A percentile compares a stretch with the other conserved stretches of the same genome.
Evolutionary conservation across 2,113 vertebrate species (phyloP).

Genomic region (Psophia crepitans): DNA sequence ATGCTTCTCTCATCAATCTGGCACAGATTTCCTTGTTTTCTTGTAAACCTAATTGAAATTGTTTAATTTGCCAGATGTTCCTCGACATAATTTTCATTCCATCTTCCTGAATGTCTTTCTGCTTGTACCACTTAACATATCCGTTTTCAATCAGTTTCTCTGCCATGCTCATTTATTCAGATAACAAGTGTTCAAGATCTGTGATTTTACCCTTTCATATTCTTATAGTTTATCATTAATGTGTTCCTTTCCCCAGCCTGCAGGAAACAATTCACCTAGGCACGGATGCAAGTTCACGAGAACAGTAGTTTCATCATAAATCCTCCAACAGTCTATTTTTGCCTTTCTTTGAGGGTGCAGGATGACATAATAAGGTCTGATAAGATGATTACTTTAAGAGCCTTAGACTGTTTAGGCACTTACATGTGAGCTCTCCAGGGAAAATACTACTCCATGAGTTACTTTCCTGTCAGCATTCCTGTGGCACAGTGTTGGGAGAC

Average conservation of each 20-base stretch:
- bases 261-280: neutral
- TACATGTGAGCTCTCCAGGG: neutral
- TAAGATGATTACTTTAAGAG: slow-evolving; percentile 22
- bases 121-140: neutral
- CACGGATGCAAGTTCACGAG: neutral
- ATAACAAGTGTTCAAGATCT: neutral
- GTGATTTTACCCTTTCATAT: neutral
- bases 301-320: neutral
- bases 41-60: neutral
- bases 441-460: neutral
- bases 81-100: neutral
- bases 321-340: neutral
- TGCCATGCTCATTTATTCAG: neutral
- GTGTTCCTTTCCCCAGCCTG: neutral
- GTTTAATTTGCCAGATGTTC: slow-evolving; percentile 29
- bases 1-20: neutral
- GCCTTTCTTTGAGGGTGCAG: neutral
- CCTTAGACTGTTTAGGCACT: neutral
- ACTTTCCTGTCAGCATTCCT: neutral
- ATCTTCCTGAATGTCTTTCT: neutral
- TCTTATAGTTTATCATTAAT: neutral
- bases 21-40: neutral
- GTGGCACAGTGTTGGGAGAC: neutral
- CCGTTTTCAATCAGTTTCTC: neutral
- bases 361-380: neutral